Evolutionary conservation across 1,140 invertebrate species (phyloP).

Genomic region (Metaphire vulgaris): DNA sequence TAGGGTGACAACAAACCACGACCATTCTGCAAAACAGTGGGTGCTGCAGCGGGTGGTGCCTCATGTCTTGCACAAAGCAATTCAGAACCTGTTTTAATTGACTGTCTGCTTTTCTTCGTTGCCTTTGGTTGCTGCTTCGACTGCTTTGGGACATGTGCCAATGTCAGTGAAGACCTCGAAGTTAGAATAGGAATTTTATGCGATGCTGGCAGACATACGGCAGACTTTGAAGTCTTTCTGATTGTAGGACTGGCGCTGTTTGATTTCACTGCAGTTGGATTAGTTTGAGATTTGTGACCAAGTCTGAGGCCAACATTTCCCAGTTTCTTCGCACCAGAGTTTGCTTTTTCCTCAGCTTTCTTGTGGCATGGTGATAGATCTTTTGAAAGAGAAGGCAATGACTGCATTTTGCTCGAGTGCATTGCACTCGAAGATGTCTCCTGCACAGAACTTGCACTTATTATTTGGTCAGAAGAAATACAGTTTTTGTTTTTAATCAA

Average conservation of each 20-base stretch:
- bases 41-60: too few relatives aligned
- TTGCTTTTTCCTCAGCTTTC: background rate
- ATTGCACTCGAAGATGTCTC: too few relatives aligned
- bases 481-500: background rate
- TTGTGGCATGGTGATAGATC: too few relatives aligned
- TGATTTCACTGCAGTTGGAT: background rate
- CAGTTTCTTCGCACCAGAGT: background rate
- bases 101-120: background rate
- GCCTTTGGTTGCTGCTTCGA: background rate
- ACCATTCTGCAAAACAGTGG: slow-evolving; percentile 29
- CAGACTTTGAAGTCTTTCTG: background rate
- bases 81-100: background rate
- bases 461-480: too few relatives aligned
- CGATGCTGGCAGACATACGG: background rate
- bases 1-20: slow-evolving; percentile 47
- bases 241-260: background rate
- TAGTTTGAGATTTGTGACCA: background rate
- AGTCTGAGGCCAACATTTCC: background rate
- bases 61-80: too few relatives aligned
- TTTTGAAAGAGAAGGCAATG: too few relatives aligned
- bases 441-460: too few relatives aligned
- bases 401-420: too few relatives aligned
- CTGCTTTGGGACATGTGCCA: background rate
- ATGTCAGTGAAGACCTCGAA: background rate
- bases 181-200: background rate